Evolutionary conservation across 2,113 vertebrate genomes (phyloP).

Genomic region (Poeciliopsis occidentalis): DNA sequence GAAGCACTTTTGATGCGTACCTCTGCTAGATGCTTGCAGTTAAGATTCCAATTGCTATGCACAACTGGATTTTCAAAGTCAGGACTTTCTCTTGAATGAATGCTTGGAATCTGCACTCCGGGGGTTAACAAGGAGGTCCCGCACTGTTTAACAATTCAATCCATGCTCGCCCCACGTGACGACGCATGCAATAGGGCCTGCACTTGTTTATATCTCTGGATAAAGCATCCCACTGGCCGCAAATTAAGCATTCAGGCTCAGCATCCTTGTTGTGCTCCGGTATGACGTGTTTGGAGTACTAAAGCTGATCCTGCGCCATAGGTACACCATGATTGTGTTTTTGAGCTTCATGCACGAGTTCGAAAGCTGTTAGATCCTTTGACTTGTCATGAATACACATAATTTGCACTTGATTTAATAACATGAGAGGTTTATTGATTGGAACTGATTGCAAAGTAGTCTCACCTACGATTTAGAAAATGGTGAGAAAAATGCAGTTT

Average conservation of each 20-base stretch:
- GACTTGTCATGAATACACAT: constrained; percentile 50
- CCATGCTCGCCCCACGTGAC: constrained; percentile 68
- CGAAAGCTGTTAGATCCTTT: constrained; percentile 52
- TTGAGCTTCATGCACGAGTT: constrained; percentile 55
- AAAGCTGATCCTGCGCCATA: constrained; percentile 60
- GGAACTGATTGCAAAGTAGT: constrained; percentile 9
- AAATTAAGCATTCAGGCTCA: constrained; percentile 80
- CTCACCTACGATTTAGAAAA: constrained; percentile 24
- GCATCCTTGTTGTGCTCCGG: constrained; percentile 74
- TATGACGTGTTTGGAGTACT: constrained; percentile 75
- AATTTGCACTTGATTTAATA: constrained; percentile 30
- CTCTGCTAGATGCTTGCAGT: constrained; percentile 43
- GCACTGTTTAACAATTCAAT: constrained; percentile 77
- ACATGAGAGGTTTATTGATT: constrained; percentile 14
- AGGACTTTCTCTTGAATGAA: constrained; percentile 69
- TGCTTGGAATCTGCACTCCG: constrained; percentile 68
- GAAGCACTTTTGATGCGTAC: constrained; percentile 37
- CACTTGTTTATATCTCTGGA: constrained; percentile 79
- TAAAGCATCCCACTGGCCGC: constrained; percentile 75
- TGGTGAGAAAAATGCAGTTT: background rate
- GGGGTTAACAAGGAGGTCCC: constrained; percentile 78
- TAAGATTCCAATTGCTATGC: constrained; percentile 75
- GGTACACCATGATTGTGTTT: constrained; percentile 65
- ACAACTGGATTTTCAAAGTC: constrained; percentile 71
- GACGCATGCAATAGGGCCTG: constrained; percentile 72